Base-by-base conservation (phyloP, 1,140 invertebrate species). In the Euwallacea fornicatus region DNA sequence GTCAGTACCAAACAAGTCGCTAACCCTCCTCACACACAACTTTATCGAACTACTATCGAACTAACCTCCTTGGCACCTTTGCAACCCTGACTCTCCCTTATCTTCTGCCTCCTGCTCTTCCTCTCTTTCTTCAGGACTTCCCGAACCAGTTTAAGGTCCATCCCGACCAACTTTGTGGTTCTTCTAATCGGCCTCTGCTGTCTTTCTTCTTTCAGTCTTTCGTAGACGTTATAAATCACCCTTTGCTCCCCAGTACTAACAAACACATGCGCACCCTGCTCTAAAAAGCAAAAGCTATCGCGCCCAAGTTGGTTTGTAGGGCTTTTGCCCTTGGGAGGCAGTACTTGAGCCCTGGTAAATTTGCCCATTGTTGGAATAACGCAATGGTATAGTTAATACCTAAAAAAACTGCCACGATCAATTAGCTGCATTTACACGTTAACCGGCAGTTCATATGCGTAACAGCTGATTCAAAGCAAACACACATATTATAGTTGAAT, bases 131-230 rank as follows among this genome's bases (percentile, higher is more conserved):
- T 67, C n/a, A 67, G 11, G 43, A 67, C 59, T 21, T 67, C 56
- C 1, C 16, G 43, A 7, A 67, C 54, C 13, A 44, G 15, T 33
- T 67, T 56, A 9, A 56, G 7, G 42, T 59, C 43, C n/a, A 67
- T 13, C 21, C 54, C 55, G 7, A 67, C 66, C 16, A 67, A 59
- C 13, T 67, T 42, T 58, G 54, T 67, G 8, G 66, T 67, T 46
- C 66, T 58, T 8, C 21, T 43, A 9, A 67, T 8, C 16, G 66
- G 66, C 7, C 44, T n/a, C 8, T 8, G n/a, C 8, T 59, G 42
- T 13, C 15, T 42, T 67, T 67, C 66, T 16, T 46, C 13, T 59
- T 44, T 58, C 11, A 67, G 9, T 44, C n/a, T 67, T 44, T 47
- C 7, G 16, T 56, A 59, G 42, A 67, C 66, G 10, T 56, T 67